Conservation (phyloP, 2,888 invertebrate species). For the Drosophila cognata region DNA sequence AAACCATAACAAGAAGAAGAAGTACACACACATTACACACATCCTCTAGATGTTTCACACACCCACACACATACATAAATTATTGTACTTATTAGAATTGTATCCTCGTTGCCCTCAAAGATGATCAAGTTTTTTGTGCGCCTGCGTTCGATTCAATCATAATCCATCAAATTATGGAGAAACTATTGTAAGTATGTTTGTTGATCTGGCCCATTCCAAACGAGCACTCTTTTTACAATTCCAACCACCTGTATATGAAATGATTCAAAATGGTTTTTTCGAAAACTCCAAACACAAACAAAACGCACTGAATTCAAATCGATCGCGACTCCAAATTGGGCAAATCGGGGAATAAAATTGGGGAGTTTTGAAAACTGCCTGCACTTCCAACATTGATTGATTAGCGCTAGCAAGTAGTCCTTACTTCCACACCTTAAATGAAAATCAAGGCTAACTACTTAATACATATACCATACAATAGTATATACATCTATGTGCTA, state of each 20-base stretch:
- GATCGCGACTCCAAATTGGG: slow-evolving; percentile 65
- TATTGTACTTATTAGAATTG: slow-evolving; percentile 1
- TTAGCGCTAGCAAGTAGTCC: slow-evolving; percentile 35
- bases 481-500: slow-evolving; percentile 27
- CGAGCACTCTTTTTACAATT: slow-evolving; percentile 84
- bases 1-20: slow-evolving; percentile 19
- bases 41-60: slow-evolving; percentile 22
- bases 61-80: slow-evolving; percentile 13
- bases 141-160: slow-evolving; percentile 50
- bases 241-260: slow-evolving; percentile 77
- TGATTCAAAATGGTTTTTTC: slow-evolving; percentile 42
- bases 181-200: slow-evolving; percentile 64
- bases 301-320: slow-evolving; percentile 80
- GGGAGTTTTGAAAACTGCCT: slow-evolving; percentile 38
- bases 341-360: not conserved
- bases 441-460: slow-evolving; percentile 37
- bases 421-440: slow-evolving; percentile 47
- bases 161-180: slow-evolving; percentile 50
- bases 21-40: slow-evolving; percentile 11
- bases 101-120: slow-evolving; percentile 39
- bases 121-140: slow-evolving; percentile 56
- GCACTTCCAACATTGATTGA: slow-evolving; percentile 53
- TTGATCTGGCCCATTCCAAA: slow-evolving; percentile 84
- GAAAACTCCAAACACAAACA: slow-evolving; percentile 32
- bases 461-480: slow-evolving; percentile 23